A percentile compares a stretch with the other conserved stretches of the same genome.
Evolutionary conservation across 2,888 invertebrate genomes (phyloP).

Genomic region (Holacanthella duospinosa): DNA sequence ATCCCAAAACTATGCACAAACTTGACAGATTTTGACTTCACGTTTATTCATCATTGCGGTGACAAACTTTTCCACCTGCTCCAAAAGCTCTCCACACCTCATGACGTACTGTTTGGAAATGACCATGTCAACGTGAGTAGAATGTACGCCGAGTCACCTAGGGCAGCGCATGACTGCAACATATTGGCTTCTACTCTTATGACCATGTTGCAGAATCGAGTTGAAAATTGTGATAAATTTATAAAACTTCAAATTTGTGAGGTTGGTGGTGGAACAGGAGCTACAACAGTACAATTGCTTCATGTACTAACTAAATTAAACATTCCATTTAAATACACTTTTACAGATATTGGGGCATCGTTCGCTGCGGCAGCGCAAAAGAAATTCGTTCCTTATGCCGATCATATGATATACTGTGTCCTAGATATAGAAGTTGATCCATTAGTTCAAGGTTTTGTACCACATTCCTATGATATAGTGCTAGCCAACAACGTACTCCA

Average conservation of each 20-base stretch:
- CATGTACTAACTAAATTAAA: background rate
- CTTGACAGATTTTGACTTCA: no score
- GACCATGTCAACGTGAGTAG: no score
- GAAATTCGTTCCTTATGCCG: background rate
- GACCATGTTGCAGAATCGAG: no score
- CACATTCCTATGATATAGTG: background rate
- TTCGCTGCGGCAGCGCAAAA: background rate
- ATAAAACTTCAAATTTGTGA: background rate
- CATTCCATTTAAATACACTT: background rate
- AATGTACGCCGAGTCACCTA: no score
- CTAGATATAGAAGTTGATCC: background rate
- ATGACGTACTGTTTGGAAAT: no score
- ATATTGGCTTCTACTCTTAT: no score
- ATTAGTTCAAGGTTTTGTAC: background rate
- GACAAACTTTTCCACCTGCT: no score
- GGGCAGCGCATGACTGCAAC: no score
- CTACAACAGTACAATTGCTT: background rate
- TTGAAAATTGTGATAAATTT: no score
- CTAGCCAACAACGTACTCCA: background rate
- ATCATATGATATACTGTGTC: background rate
- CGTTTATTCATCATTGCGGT: no score
- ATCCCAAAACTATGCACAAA: no score
- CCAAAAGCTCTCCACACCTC: no score
- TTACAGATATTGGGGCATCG: background rate
- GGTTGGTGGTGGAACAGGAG: background rate